Conservation (phyloP, 2,113 vertebrate species). For the Sciurus niger region DNA sequence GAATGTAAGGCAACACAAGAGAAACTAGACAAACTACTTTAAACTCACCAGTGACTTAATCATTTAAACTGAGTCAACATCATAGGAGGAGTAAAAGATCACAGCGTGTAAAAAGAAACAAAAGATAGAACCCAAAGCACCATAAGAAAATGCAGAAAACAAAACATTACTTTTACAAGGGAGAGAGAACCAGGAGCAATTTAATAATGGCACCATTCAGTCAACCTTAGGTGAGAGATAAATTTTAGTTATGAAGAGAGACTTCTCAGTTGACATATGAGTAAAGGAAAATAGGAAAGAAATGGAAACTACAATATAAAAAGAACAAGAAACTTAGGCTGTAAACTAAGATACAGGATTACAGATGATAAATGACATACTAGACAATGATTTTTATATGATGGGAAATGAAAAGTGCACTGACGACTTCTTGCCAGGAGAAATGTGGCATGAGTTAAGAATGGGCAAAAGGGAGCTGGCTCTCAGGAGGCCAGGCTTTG, state of each 20-base stretch:
- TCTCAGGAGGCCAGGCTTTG: slow-evolving; percentile 34
- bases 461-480: not conserved
- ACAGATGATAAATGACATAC: not conserved
- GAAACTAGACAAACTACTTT: not conserved
- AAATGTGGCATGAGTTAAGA: slow-evolving; percentile 10
- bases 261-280: not conserved
- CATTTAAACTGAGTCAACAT: not conserved
- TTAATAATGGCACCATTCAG: not conserved
- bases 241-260: not conserved
- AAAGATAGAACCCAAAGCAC: not conserved
- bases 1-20: not conserved
- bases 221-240: not conserved
- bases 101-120: slow-evolving; percentile 3
- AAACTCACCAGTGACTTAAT: not conserved
- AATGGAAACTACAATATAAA: not conserved
- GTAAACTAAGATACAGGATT: not conserved
- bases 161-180: not conserved
- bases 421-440: not conserved
- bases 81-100: not conserved
- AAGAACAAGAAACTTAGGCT: not conserved
- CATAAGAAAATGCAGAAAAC: not conserved
- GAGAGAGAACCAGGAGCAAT: not conserved
- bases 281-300: slow-evolving; percentile 19
- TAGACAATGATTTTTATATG: not conserved
- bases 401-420: not conserved